Percentiles rank a stretch among this genome's conserved stretches.
Conservation (phyloP, 2,113 vertebrate genomes). For the Athene noctua region DNA sequence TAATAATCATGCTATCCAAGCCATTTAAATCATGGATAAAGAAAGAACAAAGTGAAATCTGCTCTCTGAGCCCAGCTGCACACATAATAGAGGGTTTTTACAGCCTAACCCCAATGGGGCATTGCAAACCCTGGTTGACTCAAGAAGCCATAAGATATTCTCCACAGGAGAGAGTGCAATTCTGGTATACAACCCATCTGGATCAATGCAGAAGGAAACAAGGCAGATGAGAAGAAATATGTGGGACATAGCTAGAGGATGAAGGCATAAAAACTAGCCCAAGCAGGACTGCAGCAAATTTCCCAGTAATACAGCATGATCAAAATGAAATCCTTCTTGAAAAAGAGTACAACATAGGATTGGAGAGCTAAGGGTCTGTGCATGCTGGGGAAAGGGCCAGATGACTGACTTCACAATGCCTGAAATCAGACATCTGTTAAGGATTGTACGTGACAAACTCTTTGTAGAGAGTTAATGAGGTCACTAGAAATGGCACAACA, state of each 20-base stretch:
- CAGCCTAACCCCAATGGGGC: not conserved
- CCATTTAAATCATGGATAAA: constrained; percentile 7
- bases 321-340: not conserved
- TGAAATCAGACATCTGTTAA: constrained; percentile 63
- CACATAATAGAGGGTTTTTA: constrained; percentile 19
- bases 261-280: constrained; percentile 9
- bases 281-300: not conserved
- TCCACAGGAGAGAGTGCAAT: not conserved
- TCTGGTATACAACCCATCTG: constrained; percentile 13
- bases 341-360: not conserved
- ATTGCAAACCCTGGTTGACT: not conserved
- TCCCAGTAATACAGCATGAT: not conserved
- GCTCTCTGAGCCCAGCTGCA: constrained; percentile 31
- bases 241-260: not conserved
- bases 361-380: not conserved
- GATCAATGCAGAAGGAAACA: constrained; percentile 6
- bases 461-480: constrained; percentile 44
- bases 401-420: constrained; percentile 1
- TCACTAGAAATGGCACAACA: constrained; percentile 33
- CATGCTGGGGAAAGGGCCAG: not conserved
- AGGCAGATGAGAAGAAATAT: constrained; percentile 28
- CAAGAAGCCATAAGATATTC: constrained; percentile 26
- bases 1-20: not conserved
- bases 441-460: constrained; percentile 41
- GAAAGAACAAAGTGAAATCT: constrained; percentile 43